Evolutionary conservation across 2,113 vertebrate species (phyloP).

Genomic region (Hylia prasina): DNA sequence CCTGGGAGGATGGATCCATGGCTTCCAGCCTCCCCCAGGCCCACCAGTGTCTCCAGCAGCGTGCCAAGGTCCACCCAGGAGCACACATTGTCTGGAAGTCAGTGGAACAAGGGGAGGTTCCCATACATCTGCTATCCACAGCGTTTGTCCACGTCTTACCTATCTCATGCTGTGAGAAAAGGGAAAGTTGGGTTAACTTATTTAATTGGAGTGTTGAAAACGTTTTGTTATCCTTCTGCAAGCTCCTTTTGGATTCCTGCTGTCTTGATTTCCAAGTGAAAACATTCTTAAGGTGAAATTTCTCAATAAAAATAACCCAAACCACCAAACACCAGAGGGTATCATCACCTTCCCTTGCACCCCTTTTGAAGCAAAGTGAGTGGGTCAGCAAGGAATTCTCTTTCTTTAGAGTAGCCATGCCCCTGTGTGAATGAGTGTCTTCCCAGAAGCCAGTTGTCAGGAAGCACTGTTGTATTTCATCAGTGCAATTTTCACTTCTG

Average conservation of each 20-base stretch:
- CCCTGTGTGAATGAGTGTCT: background rate
- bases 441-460: background rate
- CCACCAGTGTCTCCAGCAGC: background rate
- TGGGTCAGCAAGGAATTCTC: background rate
- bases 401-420: background rate
- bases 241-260: background rate
- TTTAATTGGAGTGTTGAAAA: background rate
- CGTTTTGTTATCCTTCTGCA: background rate
- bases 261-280: background rate
- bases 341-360: background rate
- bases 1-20: background rate
- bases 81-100: background rate
- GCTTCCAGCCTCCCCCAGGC: background rate
- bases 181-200: background rate
- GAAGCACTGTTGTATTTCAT: background rate
- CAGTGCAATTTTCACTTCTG: background rate
- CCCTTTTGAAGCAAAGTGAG: background rate
- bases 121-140: background rate
- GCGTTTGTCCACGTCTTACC: background rate
- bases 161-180: background rate
- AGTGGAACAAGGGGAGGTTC: background rate
- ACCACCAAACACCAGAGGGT: background rate
- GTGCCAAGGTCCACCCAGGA: background rate
- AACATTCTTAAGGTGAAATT: background rate
- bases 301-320: background rate